A percentile compares a stretch with the other conserved stretches of the same genome.
Evolutionary conservation across 23 tunicate species (phyloP).

Genomic region (Halocynthia roretzi): DNA sequence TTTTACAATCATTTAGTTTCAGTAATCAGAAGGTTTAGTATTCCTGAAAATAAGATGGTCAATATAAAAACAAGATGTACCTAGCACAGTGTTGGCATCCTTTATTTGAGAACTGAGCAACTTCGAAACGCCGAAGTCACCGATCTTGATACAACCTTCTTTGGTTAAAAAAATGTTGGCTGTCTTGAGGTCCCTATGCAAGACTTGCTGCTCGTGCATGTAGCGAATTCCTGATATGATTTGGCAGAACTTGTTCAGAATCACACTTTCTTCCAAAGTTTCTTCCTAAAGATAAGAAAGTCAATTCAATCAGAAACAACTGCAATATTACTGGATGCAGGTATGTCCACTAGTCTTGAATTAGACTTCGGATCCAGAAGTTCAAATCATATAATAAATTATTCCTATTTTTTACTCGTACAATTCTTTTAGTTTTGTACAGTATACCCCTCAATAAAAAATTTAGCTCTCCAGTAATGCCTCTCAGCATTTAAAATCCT

Average conservation of each 20-base stretch:
- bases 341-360: too few species aligned
- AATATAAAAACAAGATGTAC: background rate
- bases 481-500: too few species aligned
- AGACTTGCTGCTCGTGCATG: slow-evolving; percentile 83
- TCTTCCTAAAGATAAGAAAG: slow-evolving; percentile 34
- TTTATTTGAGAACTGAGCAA: slow-evolving; percentile 49
- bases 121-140: slow-evolving; percentile 92
- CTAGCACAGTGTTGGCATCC: slow-evolving; percentile 81
- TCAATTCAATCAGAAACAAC: background rate
- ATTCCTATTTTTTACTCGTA: too few species aligned
- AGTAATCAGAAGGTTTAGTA: too few species aligned
- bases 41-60: too few species aligned
- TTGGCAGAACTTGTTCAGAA: slow-evolving; percentile 63
- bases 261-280: slow-evolving; percentile 51
- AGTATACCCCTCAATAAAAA: too few species aligned
- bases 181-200: slow-evolving; percentile 88
- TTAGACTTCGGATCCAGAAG: too few species aligned
- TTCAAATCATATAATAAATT: too few species aligned
- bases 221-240: slow-evolving; percentile 67
- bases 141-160: slow-evolving; percentile 69
- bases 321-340: background rate
- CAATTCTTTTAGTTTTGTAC: too few species aligned
- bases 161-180: slow-evolving; percentile 89
- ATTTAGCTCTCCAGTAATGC: too few species aligned
- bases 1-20: too few species aligned